Conservation (phyloP, 2,888 invertebrate genomes). For the Plebejus melissa region DNA sequence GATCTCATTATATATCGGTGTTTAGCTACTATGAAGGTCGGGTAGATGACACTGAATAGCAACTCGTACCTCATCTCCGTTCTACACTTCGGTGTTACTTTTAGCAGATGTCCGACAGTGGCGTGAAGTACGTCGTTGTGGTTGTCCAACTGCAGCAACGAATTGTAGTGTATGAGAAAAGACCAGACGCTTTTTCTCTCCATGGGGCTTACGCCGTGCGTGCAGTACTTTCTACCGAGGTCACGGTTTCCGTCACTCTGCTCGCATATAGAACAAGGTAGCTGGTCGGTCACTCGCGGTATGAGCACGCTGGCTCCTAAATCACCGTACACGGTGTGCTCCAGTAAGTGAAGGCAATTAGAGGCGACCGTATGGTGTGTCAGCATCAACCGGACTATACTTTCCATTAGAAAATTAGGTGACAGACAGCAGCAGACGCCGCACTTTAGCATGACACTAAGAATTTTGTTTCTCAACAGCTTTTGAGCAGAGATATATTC, state of each 20-base stretch:
- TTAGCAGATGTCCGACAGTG: slow-evolving; percentile 78
- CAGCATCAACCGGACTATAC: slow-evolving; percentile 69
- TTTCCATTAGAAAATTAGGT: slow-evolving; percentile 69
- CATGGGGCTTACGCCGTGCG: slow-evolving; percentile 51
- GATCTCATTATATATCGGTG: slow-evolving; percentile 65
- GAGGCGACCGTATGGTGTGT: slow-evolving; percentile 59
- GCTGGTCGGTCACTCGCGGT: slow-evolving; percentile 57
- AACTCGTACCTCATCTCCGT: slow-evolving; percentile 77
- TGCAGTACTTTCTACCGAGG: slow-evolving; percentile 49
- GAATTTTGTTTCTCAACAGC: slow-evolving; percentile 64
- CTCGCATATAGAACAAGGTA: slow-evolving; percentile 69
- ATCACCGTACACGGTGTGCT: slow-evolving; percentile 79
- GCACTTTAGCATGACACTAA: slow-evolving; percentile 76
- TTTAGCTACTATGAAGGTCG: slow-evolving; percentile 78
- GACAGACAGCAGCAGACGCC: slow-evolving; percentile 83
- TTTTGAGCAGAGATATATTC: slow-evolving; percentile 58
- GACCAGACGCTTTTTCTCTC: slow-evolving; percentile 73
- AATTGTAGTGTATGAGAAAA: slow-evolving; percentile 78
- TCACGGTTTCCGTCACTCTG: slow-evolving; percentile 52
- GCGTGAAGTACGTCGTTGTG: slow-evolving; percentile 74
- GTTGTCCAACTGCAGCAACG: slow-evolving; percentile 76
- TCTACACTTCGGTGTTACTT: slow-evolving; percentile 77
- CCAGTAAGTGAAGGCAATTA: slow-evolving; percentile 74
- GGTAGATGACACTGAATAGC: slow-evolving; percentile 80
- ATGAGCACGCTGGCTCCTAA: slow-evolving; percentile 70